Base-by-base conservation (phyloP, 2,797 vertebrate genomes). In the Acanthurus leucopareius region DNA sequence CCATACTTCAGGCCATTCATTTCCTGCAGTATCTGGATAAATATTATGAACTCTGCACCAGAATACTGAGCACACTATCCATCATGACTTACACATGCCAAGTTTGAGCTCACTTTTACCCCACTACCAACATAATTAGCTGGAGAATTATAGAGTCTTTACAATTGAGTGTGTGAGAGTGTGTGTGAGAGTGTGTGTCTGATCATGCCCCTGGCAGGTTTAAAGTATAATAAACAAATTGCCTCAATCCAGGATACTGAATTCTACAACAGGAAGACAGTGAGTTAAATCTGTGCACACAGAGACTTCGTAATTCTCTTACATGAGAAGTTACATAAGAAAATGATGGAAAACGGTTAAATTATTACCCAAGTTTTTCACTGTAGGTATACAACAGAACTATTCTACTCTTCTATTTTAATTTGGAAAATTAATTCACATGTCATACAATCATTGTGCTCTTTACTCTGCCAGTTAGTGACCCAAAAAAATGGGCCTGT, bases 11-110 rank as follows among this genome's bases (percentile, higher is more conserved):
- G 73, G 78, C 71, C 77, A 53, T 86, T 93, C 83, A 90, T 94
- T 95, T 94, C 92, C 91, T 93, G 86, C 11, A 17, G 90, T 92
- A 91, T 93, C 90, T 84, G 83, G 89, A 83, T 89, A 92, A 95
- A 95, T 91, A 94, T 94, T 94, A 93, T 94, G 89, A 94, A 89
- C 83, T 84, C 78, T 83, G 88, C 91, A 90, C 85, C 78, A 89
- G 81, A 88, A 86, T 75, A 72, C 79, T 65, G 86, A 86, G 86
- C 83, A 75, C 85, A 84, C 88, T 75, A 94, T 94, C 89, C 84
- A 93, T 94, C 94, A 93, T 47, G 80, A 64, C 82, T 63, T 67
- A 77, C 84, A 84, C 82, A 73, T 54, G 91, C 90, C 86, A 93
- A 91, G 88, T 87, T 87, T 90, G 77, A 88, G 88, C 83, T 90